phyloP scores from a whole-genome alignment of 1,140 invertebrate genomes.

The Cotesia chilonis region DNA sequence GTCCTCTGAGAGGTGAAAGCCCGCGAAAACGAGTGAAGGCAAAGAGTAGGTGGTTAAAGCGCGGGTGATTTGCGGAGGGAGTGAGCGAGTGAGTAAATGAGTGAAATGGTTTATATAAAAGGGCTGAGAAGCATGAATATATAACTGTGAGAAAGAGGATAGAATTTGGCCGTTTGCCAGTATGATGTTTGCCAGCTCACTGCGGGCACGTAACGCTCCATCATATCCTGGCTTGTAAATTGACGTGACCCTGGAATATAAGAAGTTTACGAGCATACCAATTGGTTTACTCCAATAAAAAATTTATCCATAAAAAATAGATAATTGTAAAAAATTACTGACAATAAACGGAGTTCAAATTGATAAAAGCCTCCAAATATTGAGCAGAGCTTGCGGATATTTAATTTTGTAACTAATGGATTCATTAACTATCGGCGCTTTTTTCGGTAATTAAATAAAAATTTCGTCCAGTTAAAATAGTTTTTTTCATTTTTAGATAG shows the following conservation, averaged over 20 bases:
- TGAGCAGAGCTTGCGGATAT: no score
- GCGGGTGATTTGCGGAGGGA: constrained; percentile 2
- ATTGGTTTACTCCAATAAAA: constrained; percentile 12
- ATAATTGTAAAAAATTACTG: constrained; percentile 13
- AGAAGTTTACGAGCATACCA: constrained; percentile 26
- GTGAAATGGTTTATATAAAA: not conserved
- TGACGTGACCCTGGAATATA: constrained; percentile 28
- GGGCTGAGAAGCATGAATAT: not conserved
- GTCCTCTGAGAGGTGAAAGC: constrained; percentile 24
- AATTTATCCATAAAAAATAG: constrained; percentile 2
- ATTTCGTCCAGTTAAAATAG: no score
- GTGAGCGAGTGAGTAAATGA: not conserved
- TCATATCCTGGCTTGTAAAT: constrained; percentile 37
- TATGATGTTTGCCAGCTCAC: constrained; percentile 45
- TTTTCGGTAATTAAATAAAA: no score
- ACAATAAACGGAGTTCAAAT: not conserved
- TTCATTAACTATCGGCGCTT: no score
- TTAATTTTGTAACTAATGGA: no score
- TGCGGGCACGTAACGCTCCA: constrained; percentile 34
- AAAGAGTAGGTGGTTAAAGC: not conserved
- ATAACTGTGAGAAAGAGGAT: not conserved
- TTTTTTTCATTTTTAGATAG: no score
- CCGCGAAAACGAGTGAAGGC: not conserved
- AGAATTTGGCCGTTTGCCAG: constrained; percentile 47
- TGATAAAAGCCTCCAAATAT: no score